Percentiles rank a stretch among this genome's conserved stretches.
Evolutionary conservation across 2,888 invertebrate genomes (phyloP).

Genomic region (Brachynemurus nebulosus): DNA sequence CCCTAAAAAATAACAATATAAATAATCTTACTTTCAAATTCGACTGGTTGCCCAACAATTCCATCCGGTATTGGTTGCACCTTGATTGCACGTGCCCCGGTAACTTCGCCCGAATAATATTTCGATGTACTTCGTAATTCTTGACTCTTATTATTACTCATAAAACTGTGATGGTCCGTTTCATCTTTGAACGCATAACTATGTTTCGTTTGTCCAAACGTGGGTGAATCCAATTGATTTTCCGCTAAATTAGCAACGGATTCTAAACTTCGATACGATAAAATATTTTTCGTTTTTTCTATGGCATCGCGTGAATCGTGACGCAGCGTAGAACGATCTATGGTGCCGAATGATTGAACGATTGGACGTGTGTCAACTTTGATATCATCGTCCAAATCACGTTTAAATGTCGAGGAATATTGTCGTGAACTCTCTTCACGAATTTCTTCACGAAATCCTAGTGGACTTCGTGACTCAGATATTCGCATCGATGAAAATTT

Average conservation of each 20-base stretch:
- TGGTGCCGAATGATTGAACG: conserved; percentile 28
- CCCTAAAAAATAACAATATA: neutral
- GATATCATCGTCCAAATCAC: conserved; percentile 20
- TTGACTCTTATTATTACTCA: neutral
- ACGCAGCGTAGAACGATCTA: conserved; percentile 34
- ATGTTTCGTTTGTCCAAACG: conserved; percentile 18
- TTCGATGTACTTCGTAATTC: conserved; percentile 7
- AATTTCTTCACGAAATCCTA: conserved; percentile 24
- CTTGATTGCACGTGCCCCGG: conserved; percentile 69
- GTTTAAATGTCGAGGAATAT: conserved; percentile 22
- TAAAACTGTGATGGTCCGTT: conserved; percentile 12
- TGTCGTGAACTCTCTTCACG: conserved; percentile 19
- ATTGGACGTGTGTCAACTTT: conserved; percentile 40
- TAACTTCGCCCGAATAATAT: conserved; percentile 15
- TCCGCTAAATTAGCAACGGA: conserved; percentile 55
- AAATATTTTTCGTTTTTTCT: conserved; percentile 62
- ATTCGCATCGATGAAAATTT: conserved; percentile 29
- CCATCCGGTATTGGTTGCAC: conserved; percentile 81
- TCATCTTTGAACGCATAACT: conserved; percentile 26
- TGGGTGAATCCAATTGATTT: conserved; percentile 37
- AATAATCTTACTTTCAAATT: conserved; percentile 75
- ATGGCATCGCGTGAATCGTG: conserved; percentile 74
- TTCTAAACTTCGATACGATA: conserved; percentile 55
- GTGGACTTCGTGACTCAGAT: conserved; percentile 26
- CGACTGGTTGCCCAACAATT: conserved; percentile 77